A percentile compares a stretch with the other conserved stretches of the same genome.
Evolutionary conservation across 1,140 invertebrate genomes (phyloP).

Genomic region (Elysia chlorotica): DNA sequence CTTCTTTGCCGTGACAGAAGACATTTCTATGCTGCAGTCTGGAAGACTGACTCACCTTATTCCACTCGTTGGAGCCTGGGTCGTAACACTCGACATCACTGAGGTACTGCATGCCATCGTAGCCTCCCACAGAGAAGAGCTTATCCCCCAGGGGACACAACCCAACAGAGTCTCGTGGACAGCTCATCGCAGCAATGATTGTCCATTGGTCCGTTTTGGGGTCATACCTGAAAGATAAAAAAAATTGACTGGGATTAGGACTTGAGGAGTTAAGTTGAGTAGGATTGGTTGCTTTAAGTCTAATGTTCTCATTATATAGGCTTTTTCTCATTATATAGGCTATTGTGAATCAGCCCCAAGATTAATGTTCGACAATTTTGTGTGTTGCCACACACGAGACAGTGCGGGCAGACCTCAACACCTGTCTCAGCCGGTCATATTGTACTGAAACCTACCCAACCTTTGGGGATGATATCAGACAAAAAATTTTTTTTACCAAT

Average conservation of each 20-base stretch:
- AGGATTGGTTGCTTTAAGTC: too few relatives aligned
- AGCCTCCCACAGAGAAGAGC: conserved; percentile 60
- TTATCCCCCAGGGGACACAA: conserved; percentile 59
- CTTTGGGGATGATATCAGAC: too few relatives aligned
- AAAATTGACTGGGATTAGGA: neutral
- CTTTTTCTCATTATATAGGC: too few relatives aligned
- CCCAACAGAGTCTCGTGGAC: conserved; percentile 60
- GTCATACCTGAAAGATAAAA: conserved; percentile 52
- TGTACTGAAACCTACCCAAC: too few relatives aligned
- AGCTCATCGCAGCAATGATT: conserved; percentile 57
- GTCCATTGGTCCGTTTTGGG: conserved; percentile 63
- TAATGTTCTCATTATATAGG: too few relatives aligned
- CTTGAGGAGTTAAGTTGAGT: too few relatives aligned
- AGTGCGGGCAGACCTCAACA: too few relatives aligned
- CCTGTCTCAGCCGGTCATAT: too few relatives aligned
- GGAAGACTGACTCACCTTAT: conserved; percentile 48
- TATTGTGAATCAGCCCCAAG: too few relatives aligned
- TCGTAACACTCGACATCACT: conserved; percentile 62
- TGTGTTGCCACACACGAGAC: too few relatives aligned
- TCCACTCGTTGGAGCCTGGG: conserved; percentile 60
- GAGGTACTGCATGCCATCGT: conserved; percentile 61
- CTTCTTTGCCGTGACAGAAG: neutral
- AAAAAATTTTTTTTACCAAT: too few relatives aligned
- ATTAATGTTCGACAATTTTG: too few relatives aligned
- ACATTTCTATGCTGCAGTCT: neutral